Conservation (phyloP, 1,140 invertebrate species). For the Medauroidea extradentata region DNA sequence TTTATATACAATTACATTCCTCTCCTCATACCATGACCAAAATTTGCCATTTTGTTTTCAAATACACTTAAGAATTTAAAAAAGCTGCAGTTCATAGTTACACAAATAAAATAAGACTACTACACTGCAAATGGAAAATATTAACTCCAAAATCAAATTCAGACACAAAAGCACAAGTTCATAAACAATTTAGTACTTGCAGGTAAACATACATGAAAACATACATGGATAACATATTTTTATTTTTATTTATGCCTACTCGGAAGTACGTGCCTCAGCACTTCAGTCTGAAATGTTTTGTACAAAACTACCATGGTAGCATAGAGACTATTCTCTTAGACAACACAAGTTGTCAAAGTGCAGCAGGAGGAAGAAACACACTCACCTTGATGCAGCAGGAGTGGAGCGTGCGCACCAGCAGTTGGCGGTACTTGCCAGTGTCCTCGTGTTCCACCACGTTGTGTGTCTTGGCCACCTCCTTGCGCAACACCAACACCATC, state of each 20-base stretch:
- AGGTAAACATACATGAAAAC: constrained; percentile 5
- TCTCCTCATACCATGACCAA: too few species aligned
- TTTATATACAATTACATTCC: too few species aligned
- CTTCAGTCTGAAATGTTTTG: not conserved
- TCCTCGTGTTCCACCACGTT: constrained; percentile 89
- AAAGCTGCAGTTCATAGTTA: too few species aligned
- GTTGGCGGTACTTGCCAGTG: constrained; percentile 91
- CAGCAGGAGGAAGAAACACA: not conserved
- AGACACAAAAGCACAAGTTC: too few species aligned
- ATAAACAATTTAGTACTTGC: too few species aligned
- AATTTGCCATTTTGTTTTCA: too few species aligned
- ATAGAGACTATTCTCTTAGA: not conserved
- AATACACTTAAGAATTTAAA: too few species aligned
- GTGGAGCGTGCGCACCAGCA: constrained; percentile 92
- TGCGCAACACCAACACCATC: constrained; percentile 79
- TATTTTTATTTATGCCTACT: constrained; percentile 4
- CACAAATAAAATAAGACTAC: too few species aligned
- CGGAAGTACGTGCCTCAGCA: too few species aligned
- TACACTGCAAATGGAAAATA: too few species aligned
- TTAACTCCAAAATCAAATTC: too few species aligned
- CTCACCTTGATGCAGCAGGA: constrained; percentile 80
- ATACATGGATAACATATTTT: constrained; percentile 3
- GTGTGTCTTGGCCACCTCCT: constrained; percentile 85
- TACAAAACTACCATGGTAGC: not conserved
- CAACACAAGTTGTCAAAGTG: not conserved